phyloP scores from a whole-genome alignment of 2,113 vertebrate species.

The Heterocephalus glaber region DNA sequence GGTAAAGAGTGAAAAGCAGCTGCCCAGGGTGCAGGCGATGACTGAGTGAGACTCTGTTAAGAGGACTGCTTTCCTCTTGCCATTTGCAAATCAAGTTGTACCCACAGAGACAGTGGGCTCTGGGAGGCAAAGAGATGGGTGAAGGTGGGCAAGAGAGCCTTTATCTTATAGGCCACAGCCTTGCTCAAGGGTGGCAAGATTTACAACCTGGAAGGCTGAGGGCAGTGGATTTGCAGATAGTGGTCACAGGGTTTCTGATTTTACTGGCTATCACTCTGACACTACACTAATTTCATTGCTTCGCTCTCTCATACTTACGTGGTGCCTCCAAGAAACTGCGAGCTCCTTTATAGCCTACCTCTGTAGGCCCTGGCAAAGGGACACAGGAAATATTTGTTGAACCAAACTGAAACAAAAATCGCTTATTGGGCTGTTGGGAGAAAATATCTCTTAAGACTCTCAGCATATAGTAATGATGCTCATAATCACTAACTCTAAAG shows the following conservation, averaged over 20 bases:
- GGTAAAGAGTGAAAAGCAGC: neutral
- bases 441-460: neutral
- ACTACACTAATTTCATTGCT: neutral
- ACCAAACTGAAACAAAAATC: slow-evolving; percentile 19
- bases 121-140: neutral
- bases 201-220: neutral
- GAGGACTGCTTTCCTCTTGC: neutral
- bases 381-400: neutral
- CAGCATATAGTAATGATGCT: neutral
- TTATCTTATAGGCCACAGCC: neutral
- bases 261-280: neutral
- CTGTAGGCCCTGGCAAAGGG: neutral
- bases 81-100: neutral
- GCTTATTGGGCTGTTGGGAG: neutral
- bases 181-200: neutral
- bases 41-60: neutral
- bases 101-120: neutral
- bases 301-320: neutral
- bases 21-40: neutral
- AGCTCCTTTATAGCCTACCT: neutral
- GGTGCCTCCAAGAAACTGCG: neutral
- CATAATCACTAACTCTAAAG: neutral
- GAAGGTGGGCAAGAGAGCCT: neutral
- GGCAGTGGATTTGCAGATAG: neutral
- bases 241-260: fast-evolving